A percentile compares a stretch with the other conserved stretches of the same genome.
Evolutionary conservation across 2,797 vertebrate genomes (phyloP).

Genomic region (Rallus crepitans): DNA sequence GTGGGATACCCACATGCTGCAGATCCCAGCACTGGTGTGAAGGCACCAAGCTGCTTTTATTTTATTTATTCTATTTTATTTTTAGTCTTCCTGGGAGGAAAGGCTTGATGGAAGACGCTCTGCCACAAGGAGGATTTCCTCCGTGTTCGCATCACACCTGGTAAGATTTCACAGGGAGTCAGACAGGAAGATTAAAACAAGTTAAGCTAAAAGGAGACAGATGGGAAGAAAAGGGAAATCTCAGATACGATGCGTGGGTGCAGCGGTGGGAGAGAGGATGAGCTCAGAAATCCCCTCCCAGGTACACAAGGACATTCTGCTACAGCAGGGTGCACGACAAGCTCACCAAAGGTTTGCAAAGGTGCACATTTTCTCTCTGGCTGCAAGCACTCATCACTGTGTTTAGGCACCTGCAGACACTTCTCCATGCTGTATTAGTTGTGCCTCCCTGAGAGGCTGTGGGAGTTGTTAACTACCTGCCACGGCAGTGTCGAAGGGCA

Average conservation of each 20-base stretch:
- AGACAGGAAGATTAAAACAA: not conserved
- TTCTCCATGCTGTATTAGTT: accelerated
- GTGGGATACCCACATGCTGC: too few relatives aligned
- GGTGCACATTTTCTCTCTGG: not conserved
- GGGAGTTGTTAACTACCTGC: not conserved
- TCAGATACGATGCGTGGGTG: accelerated
- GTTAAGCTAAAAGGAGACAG: not conserved
- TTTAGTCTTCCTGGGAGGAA: not conserved
- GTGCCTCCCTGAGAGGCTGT: accelerated
- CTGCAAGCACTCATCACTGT: not conserved
- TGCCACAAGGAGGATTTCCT: not conserved
- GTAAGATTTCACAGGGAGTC: not conserved
- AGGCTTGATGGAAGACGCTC: not conserved
- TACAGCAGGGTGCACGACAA: not conserved
- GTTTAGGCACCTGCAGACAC: too few relatives aligned
- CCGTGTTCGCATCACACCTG: not conserved
- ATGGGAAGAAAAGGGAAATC: not conserved
- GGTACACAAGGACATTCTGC: not conserved
- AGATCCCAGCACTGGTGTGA: not conserved
- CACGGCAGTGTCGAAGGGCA: not conserved
- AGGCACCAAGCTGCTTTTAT: not conserved
- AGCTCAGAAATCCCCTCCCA: not conserved
- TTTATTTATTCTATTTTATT: not conserved
- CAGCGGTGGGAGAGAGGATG: not conserved
- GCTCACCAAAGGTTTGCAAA: not conserved